Conservation (phyloP, 2,888 invertebrate species). For the Xanthia icteritia region DNA sequence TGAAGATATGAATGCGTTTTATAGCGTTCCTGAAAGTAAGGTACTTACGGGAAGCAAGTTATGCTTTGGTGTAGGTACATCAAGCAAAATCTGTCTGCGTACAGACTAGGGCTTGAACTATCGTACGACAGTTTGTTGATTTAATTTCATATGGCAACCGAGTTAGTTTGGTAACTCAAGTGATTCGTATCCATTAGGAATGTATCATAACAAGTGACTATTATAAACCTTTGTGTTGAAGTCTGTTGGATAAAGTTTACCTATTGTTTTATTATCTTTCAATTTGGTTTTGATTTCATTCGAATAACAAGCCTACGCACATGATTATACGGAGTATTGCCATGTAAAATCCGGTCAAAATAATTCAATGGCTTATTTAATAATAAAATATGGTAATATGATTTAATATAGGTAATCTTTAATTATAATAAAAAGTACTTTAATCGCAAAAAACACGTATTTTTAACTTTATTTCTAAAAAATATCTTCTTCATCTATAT, state of each 20-base stretch:
- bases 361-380: no score
- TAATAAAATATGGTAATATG: no score
- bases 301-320: not conserved
- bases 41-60: no score
- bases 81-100: not conserved
- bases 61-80: not conserved
- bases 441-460: no score
- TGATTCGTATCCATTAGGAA: not conserved
- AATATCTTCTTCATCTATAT: no score
- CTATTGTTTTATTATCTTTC: conserved; percentile 4
- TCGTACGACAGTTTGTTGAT: not conserved
- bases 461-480: no score
- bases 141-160: not conserved
- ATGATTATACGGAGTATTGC: no score
- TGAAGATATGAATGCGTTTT: conserved; percentile 9
- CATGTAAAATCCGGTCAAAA: no score
- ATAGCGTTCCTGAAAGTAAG: not conserved
- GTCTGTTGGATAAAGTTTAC: not conserved
- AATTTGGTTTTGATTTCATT: not conserved
- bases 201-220: not conserved
- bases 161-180: not conserved
- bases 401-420: no score
- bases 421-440: no score
- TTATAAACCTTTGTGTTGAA: not conserved
- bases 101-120: not conserved